A percentile compares a stretch with the other conserved stretches of the same genome.
phyloP scores from a whole-genome alignment of 2,797 vertebrate species.

The Microchirus variegatus region DNA sequence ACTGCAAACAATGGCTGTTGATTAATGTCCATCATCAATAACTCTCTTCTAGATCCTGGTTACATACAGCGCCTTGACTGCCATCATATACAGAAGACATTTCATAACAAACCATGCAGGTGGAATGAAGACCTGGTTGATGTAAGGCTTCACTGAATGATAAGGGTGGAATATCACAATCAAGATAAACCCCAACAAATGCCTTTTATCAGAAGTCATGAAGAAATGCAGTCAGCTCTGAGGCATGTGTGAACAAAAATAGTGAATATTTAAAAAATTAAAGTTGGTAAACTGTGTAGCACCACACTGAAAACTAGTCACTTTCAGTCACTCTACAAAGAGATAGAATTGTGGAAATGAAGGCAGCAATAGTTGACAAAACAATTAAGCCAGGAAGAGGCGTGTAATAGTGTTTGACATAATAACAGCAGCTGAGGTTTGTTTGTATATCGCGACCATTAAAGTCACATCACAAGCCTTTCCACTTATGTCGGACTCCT shows the following conservation, averaged over 20 bases:
- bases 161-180: slow-evolving; percentile 10
- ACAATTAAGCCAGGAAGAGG: too few species aligned
- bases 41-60: too few species aligned
- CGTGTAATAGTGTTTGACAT: not conserved
- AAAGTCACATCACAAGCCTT: too few species aligned
- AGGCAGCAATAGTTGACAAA: too few species aligned
- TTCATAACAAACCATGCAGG: not conserved
- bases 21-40: too few species aligned
- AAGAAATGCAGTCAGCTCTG: slow-evolving; percentile 19
- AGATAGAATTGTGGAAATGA: too few species aligned
- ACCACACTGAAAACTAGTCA: too few species aligned
- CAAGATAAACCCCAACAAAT: not conserved
- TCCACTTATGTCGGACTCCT: not conserved
- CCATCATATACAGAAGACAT: not conserved
- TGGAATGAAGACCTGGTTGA: not conserved
- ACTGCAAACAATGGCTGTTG: too few species aligned
- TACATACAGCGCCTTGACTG: not conserved
- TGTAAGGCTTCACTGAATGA: not conserved
- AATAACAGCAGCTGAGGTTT: not conserved
- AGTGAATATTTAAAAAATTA: too few species aligned
- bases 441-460: not conserved
- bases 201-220: slow-evolving; percentile 1
- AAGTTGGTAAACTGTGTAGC: too few species aligned
- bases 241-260: not conserved
- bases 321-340: too few species aligned